Evolutionary conservation across 2,888 invertebrate genomes (phyloP), one percentile per base, ranked within the genome.

Genomic region (Tethea ocularis): DNA sequence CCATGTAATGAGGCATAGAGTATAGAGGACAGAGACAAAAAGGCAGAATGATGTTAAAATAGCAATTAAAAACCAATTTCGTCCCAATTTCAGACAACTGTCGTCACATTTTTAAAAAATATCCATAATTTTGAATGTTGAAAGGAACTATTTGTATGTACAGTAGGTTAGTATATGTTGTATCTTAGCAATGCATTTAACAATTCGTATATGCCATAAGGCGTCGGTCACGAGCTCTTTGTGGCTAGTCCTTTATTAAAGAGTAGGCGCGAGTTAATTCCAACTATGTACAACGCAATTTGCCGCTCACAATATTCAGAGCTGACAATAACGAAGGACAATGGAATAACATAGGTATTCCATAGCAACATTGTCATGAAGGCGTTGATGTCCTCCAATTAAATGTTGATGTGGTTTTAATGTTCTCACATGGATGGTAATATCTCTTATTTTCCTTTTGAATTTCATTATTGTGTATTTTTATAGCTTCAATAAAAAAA

Each of bases 221-320:
- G 86, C 70, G 82, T 71, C 57, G 71, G 75, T 78, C 80, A 80
- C 78, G 78, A 72, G 70, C 57, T 58, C 77, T 79, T 86, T 83
- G 82, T 84, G 68, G 57, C 66, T 66, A 64, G 59, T 70, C 33
- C 36, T 54, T 54, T 36, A 54, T 71, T 71, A 70, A 78, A 69
- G 72, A 67, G 72, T 63, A 66, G 67, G 74, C 77, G 77, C 70
- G 69, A 66, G 75, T 74, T 82, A 79, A 83, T 80, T 76, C 69
- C 67, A 66, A 69, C 67, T 63, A 64, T 65, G 64, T 64, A 33
- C 62, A 63, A 58, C 61, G 66, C 65, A 64, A 69, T 66, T 62
- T 61, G 59, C 60, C 20, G 13, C 54, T 2, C 20, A 54, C 33
- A 46, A 57, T 57, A 15, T 57, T 46, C 41, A 23, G 36, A 67